Evolutionary conservation across 2,797 vertebrate species (phyloP).

Genomic region (Limosa lapponica): DNA sequence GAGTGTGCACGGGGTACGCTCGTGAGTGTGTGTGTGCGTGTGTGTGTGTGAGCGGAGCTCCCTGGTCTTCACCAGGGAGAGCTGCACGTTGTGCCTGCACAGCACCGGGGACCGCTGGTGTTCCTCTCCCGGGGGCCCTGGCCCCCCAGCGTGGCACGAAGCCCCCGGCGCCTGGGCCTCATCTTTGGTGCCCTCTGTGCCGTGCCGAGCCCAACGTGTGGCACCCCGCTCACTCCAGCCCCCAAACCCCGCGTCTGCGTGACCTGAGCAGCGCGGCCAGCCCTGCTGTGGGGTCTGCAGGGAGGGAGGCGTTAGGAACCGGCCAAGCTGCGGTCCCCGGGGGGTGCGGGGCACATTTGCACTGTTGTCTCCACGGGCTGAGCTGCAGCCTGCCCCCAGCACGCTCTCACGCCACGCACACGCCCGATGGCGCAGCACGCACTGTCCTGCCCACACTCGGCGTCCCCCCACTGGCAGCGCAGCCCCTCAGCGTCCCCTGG

Average conservation of each 20-base stretch:
- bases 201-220: background rate
- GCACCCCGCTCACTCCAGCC: background rate
- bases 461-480: background rate
- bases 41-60: background rate
- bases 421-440: no score
- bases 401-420: background rate
- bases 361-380: background rate
- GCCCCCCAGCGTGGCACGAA: rapidly evolving
- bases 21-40: background rate
- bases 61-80: background rate
- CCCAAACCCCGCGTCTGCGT: background rate
- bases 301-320: background rate
- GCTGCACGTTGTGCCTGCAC: background rate
- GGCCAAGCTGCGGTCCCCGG: background rate
- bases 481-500: background rate
- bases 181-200: background rate
- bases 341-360: background rate
- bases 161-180: background rate
- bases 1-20: background rate
- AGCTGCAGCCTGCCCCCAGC: background rate
- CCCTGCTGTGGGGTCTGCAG: background rate
- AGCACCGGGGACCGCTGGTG: background rate
- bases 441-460: background rate
- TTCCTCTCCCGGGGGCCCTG: background rate
- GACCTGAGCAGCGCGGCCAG: background rate